Percentiles rank a stretch among this genome's conserved stretches.
phyloP scores from a whole-genome alignment of 2,888 invertebrate genomes.

The Apamea crenata region DNA sequence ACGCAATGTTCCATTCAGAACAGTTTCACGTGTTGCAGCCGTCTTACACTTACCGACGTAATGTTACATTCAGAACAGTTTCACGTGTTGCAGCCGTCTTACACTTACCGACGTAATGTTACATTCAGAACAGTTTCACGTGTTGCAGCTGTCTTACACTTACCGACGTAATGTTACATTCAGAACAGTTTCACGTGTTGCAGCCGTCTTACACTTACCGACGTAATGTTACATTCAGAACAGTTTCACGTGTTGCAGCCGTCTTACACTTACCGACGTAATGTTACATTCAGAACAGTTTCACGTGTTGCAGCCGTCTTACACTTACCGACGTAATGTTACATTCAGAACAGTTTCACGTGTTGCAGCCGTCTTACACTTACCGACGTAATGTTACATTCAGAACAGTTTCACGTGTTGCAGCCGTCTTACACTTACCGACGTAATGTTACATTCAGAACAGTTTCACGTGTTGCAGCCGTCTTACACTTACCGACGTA shows the following conservation, averaged over 20 bases:
- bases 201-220: slow-evolving; percentile 1
- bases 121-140: slow-evolving; percentile 10
- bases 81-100: slow-evolving; percentile 7
- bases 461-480: slow-evolving; percentile 9
- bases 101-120: slow-evolving; percentile 24
- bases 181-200: slow-evolving; percentile 1
- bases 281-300: slow-evolving; percentile 21
- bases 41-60: neutral
- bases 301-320: slow-evolving; percentile 7
- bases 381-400: slow-evolving; percentile 27
- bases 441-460: slow-evolving; percentile 20
- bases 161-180: slow-evolving; percentile 27
- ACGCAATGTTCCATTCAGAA: slow-evolving; percentile 19
- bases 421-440: slow-evolving; percentile 1
- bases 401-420: slow-evolving; percentile 1
- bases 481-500: slow-evolving; percentile 5
- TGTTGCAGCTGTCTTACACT: no score
- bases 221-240: slow-evolving; percentile 20
- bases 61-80: slow-evolving; percentile 21
- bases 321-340: slow-evolving; percentile 24
- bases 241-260: slow-evolving; percentile 9
- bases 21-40: slow-evolving; percentile 9
- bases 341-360: slow-evolving; percentile 10
- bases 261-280: slow-evolving; percentile 5
- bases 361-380: neutral